Evolutionary conservation across 2,797 vertebrate species (phyloP), one percentile per base, ranked within the genome.

Genomic region (Antrozous pallidus): DNA sequence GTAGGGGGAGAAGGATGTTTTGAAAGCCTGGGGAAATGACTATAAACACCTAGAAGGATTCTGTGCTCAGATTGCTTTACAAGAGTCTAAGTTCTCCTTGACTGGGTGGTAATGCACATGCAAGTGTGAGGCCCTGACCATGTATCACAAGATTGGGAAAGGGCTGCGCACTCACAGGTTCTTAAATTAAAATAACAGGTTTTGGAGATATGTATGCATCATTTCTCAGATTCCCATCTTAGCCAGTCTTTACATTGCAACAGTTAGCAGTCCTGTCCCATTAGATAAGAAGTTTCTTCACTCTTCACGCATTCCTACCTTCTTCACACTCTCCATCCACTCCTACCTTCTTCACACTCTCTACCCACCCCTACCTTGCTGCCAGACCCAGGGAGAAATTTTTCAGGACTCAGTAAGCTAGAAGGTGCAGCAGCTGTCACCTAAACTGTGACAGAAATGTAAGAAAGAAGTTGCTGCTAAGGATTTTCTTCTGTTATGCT

Each of bases 221-320:
- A 24, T 78, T 88, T 61, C 88, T 92, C 49, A 78, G 22, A 89
- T 80, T 86, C 13, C 9, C 40, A 54, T 85, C 82, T 84, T 92
- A 93, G 78, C 17, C 2, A 71, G 8, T 61, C 56, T 93, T 92
- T 61, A 83, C 28, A 78, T 88, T 88, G 90, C 90, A 93, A 69
- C 13, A 75, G 47, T 33, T 80, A 36, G 10, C 24, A 31, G n/a
- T 54, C 9, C 42, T 82, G 1, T 86, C n/a, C 73, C 14, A 69
- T 75, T 11, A 14, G 38, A 31, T 42, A 71, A 91, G 12, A 92
- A 67, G 61, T 20, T 26, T 42, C 42, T 42, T 42, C 42, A 42
- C 42, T 8, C 42, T 42, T 42, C n/a, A n/a, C n/a, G n/a, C n/a
- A n/a, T n/a, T n/a, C n/a, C n/a, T n/a, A n/a, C n/a, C n/a, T 49